Base-by-base conservation (phyloP, 2,113 vertebrate genomes). In the Coryphaenoides rupestris region DNA sequence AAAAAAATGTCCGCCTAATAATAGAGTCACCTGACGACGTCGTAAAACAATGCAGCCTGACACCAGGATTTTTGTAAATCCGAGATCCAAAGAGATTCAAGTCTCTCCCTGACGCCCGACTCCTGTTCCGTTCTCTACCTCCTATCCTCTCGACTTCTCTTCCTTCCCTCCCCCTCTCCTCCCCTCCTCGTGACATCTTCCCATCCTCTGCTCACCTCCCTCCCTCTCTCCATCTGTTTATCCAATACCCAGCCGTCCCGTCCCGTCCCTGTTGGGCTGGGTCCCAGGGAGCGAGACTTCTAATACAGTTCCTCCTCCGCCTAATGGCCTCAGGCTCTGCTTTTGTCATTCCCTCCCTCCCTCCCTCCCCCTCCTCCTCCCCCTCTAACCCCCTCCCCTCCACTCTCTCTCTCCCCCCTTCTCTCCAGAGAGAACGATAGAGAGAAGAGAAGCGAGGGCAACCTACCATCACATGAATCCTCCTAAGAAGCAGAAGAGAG, bases 141-240 rank as follows among this genome's bases (percentile, higher is more conserved):
- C 62, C 33, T 33, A 5, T 45, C 82, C 86, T 81, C 77, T 87
- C 84, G n/a, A n/a, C n/a, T 83, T 84, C 80, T 83, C 82, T 88
- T 73, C 77, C 66, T 78, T 80, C 84, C 76, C 71, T 61, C 84
- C 50, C 65, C 72, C 69, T 84, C 80, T 78, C 81, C 79, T 84
- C 13, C 21, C 16, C 55, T 47, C 46, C 24, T 16, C 10, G 50
- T n/a, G 15, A 49, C 16, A 15, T 13, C 46, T 49, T 13, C 12
- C 6, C n/a, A 6, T 53, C 50, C 16, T 55, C 53, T 21, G 12
- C 23, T 58, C 24, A n/a, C 54, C 79, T 64, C 46, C 58, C 46
- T 52, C 68, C 47, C 74, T 83, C 73, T 60, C 58, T 69, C 81
- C 87, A 91, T 87, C 88, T 92, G 92, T 89, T 93, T 91, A 89